Evolutionary conservation across 2,888 invertebrate species (phyloP).

Genomic region (Drosophila incognita): DNA sequence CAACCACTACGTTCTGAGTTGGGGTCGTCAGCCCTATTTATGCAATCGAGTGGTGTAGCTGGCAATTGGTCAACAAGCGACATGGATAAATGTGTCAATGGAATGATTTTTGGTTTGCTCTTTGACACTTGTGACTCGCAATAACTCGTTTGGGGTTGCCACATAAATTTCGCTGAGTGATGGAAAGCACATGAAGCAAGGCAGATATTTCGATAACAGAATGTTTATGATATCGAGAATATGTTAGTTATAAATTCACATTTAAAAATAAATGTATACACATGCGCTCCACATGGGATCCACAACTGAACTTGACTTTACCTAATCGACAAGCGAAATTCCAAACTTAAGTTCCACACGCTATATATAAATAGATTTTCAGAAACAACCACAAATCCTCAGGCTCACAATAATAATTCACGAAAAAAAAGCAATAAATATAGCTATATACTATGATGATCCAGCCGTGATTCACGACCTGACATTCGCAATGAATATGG

Average conservation of each 20-base stretch:
- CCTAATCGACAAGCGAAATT: background rate
- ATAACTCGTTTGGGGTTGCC: background rate
- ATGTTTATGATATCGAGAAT: background rate
- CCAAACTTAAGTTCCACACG: background rate
- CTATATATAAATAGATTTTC: background rate
- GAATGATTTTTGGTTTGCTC: constrained; percentile 50
- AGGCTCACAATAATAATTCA: background rate
- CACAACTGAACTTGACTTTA: background rate
- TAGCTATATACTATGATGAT: background rate
- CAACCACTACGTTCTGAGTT: constrained; percentile 53
- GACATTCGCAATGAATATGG: constrained; percentile 50
- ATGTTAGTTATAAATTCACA: background rate
- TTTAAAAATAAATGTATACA: background rate
- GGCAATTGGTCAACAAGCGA: constrained; percentile 54
- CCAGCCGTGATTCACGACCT: constrained; percentile 30
- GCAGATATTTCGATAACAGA: too few relatives aligned
- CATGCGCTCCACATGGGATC: background rate
- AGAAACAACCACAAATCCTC: background rate
- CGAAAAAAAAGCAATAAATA: constrained; percentile 12
- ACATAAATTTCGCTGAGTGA: background rate
- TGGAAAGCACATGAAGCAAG: background rate
- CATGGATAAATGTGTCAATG: constrained; percentile 58
- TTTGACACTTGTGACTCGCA: constrained; percentile 14
- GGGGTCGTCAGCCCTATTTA: constrained; percentile 75
- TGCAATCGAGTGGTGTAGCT: constrained; percentile 38